Percentiles rank a stretch among this genome's conserved stretches.
These are phyloP conservation scores for Cephalopholis sonnerati DNA, from an alignment of 2,113 vertebrate species.

Conservation along the genomic window DNA sequence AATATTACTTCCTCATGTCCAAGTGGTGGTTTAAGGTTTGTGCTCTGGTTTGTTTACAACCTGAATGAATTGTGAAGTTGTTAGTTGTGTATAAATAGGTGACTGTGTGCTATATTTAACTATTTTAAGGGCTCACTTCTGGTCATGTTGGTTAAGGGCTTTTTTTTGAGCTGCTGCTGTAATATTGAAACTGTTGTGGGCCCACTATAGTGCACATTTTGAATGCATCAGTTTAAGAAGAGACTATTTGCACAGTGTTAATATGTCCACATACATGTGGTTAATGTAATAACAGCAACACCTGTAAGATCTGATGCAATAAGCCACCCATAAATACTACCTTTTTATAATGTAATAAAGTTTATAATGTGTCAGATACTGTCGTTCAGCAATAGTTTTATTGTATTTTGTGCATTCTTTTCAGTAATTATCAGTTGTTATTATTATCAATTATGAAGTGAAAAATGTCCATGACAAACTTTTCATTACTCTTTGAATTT, in stretches of 20 bases:
- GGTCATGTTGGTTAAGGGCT: no score
- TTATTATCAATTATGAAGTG: no score
- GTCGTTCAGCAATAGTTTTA: not conserved
- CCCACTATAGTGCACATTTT: not conserved
- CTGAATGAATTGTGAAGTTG: not conserved
- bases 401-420: not conserved
- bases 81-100: not conserved
- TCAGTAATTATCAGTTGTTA: no score
- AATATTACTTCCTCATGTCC: slow-evolving; percentile 93
- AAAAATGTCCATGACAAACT: no score
- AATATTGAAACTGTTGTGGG: not conserved
- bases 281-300: not conserved
- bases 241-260: not conserved
- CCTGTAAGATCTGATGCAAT: not conserved
- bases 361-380: not conserved
- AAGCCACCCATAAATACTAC: not conserved
- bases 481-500: no score
- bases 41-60: not conserved
- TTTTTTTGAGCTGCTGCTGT: no score
- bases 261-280: not conserved
- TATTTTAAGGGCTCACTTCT: not conserved
- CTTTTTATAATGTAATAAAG: not conserved
- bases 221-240: not conserved
- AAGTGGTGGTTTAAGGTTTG: slow-evolving; percentile 97
- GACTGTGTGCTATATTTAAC: not conserved